Evolutionary conservation across 2,797 vertebrate genomes (phyloP), one percentile per base, ranked within the genome.

Genomic region (Anableps anableps): DNA sequence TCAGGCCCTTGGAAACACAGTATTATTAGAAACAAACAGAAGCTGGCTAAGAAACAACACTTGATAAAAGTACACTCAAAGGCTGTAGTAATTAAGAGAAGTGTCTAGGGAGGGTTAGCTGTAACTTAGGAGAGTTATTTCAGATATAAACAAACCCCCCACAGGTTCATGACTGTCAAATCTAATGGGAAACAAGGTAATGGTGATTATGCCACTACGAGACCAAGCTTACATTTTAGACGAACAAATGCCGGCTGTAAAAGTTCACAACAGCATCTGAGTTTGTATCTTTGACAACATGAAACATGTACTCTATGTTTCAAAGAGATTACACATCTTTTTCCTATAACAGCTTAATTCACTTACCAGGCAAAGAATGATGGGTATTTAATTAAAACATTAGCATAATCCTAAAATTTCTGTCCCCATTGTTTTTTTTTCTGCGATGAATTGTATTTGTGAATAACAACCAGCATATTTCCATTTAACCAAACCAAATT

Each of bases 1-100:
- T 0, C 0, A 23, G 82, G 88, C 77, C 85, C 87, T 90, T 91
- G 82, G 93, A 92, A 88, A 92, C 92, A 66, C 76, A n/a, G 7
- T 85, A 91, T 80, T 90, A 87, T 92, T 92, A 93, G 92, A 91
- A 86, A 85, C 92, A 95, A 95, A 95, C 92, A 94, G 75, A 84
- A 34, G 88, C 79, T 88, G 86, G 88, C 80, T 19, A 21, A 91
- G 91, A 88, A 88, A 82, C 80, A 66, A 86, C 75, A 83, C 83
- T 85, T 60, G 45, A 82, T 78, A 76, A 82, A 84, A 78, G 83
- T 78, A 17, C 71, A 75, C 53, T 72, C 16, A 23, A 81, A 84
- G 74, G 74, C 47, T 78, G 36, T 62, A 74, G 89, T 89, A 90
- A 94, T 92, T 92, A 91, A 79, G 82, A 79, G 51, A 79, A 50